A percentile compares a stretch with the other conserved stretches of the same genome.
Evolutionary conservation across 2,113 vertebrate genomes (phyloP).

Genomic region (Erythrolamprus reginae): DNA sequence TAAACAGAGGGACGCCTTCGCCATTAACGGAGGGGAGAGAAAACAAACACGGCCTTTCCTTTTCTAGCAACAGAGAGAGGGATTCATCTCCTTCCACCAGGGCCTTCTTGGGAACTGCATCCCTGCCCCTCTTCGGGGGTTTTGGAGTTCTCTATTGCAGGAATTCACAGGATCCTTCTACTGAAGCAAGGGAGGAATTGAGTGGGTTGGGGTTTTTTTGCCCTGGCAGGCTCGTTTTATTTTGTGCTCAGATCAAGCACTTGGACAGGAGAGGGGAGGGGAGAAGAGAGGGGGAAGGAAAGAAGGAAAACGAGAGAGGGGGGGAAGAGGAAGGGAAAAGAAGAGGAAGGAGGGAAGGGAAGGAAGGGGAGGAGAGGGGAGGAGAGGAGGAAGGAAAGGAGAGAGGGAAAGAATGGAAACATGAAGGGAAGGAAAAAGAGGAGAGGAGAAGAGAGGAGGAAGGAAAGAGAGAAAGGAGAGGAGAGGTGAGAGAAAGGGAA

Average conservation of each 20-base stretch:
- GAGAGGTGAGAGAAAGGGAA: no score
- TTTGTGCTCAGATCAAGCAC: not conserved
- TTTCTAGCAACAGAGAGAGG: not conserved
- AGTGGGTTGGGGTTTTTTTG: not conserved
- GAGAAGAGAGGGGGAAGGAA: no score
- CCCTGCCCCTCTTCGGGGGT: not conserved
- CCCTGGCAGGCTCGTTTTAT: not conserved
- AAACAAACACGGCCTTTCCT: not conserved
- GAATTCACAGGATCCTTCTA: not conserved
- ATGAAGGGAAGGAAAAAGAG: no score
- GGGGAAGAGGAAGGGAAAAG: no score
- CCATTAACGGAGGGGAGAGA: not conserved
- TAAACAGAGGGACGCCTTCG: not conserved
- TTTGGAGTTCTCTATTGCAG: not conserved
- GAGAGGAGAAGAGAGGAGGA: no score
- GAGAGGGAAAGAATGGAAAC: accelerated
- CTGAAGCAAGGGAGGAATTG: not conserved
- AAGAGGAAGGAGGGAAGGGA: no score
- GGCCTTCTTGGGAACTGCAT: not conserved
- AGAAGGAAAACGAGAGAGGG: no score
- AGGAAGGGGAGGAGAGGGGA: no score
- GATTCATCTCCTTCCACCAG: not conserved
- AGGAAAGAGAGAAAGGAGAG: no score
- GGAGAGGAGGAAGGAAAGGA: no score
- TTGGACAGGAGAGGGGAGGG: no score